phyloP scores from a whole-genome alignment of 2,888 invertebrate species.

The Drosophila cognata region DNA sequence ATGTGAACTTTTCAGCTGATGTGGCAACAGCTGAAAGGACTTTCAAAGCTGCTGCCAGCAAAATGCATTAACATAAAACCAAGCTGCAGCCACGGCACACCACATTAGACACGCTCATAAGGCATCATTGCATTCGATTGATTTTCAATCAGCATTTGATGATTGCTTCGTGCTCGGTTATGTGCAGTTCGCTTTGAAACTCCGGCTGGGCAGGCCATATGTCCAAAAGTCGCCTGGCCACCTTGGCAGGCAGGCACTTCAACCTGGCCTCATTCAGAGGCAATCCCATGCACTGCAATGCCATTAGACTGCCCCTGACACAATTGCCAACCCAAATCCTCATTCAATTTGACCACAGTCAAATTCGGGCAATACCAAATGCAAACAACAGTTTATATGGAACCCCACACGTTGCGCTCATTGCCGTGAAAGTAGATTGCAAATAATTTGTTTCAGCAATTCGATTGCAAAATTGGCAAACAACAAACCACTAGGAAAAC shows the following conservation, averaged over 20 bases:
- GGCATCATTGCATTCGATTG: slow-evolving; percentile 57
- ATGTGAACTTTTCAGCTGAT: slow-evolving; percentile 38
- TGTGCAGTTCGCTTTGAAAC: slow-evolving; percentile 12
- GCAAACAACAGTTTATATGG: slow-evolving; percentile 18
- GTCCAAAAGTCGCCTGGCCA: slow-evolving; percentile 11
- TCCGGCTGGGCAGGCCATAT: slow-evolving; percentile 7
- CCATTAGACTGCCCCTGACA: slow-evolving; percentile 33
- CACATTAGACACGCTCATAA: slow-evolving; percentile 53
- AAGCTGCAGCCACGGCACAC: slow-evolving; percentile 7
- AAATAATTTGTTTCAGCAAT: slow-evolving; percentile 49
- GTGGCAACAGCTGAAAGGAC: slow-evolving; percentile 10
- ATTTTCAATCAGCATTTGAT: slow-evolving; percentile 68
- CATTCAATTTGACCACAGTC: slow-evolving; percentile 12
- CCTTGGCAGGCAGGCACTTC: slow-evolving; percentile 32
- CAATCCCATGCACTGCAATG: slow-evolving; percentile 26
- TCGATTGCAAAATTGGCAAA: slow-evolving; percentile 23
- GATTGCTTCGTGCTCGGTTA: slow-evolving; percentile 40
- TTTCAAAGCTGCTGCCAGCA: neutral
- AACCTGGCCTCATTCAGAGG: slow-evolving; percentile 41
- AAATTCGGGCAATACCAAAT: neutral
- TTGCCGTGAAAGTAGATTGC: slow-evolving; percentile 30
- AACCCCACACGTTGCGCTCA: slow-evolving; percentile 7
- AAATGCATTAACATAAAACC: slow-evolving; percentile 4
- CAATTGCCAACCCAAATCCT: neutral
- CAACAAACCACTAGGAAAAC: slow-evolving; percentile 18